phyloP scores from a whole-genome alignment of 2,113 vertebrate genomes.

The Tauraco erythrolophus region DNA sequence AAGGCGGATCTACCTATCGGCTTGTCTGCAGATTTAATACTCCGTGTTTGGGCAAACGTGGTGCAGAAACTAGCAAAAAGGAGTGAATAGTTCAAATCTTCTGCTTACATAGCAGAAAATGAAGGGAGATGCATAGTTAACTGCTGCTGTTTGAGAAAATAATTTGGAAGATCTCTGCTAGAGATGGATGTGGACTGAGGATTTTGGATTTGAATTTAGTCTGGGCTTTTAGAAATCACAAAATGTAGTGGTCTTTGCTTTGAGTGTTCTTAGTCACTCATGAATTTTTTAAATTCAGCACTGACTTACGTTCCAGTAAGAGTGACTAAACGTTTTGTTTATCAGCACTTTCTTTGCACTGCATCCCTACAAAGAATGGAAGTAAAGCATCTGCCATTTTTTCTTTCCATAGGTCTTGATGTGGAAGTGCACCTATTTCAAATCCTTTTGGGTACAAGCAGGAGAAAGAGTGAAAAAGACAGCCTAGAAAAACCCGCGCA shows the following conservation, averaged over 20 bases:
- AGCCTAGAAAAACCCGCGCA: neutral
- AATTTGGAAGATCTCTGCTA: neutral
- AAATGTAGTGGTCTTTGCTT: neutral
- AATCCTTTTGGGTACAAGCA: neutral
- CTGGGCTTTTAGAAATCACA: neutral
- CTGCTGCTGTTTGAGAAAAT: neutral
- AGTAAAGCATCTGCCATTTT: neutral
- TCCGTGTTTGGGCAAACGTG: neutral
- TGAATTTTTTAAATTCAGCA: neutral
- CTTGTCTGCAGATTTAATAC: neutral
- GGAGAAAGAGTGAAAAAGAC: neutral
- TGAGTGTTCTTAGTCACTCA: neutral
- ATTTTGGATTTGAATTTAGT: neutral
- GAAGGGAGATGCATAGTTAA: neutral
- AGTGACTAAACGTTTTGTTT: neutral
- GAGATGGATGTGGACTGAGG: neutral
- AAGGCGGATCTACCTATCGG: neutral
- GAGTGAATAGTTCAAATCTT: neutral
- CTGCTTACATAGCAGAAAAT: neutral
- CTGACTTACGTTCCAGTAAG: neutral
- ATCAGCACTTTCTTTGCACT: neutral
- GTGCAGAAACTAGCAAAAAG: neutral
- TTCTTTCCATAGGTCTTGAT: neutral
- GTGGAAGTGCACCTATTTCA: neutral
- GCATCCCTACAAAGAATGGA: neutral